phyloP scores from a whole-genome alignment of 2,113 vertebrate genomes.

The Cygnus atratus region DNA sequence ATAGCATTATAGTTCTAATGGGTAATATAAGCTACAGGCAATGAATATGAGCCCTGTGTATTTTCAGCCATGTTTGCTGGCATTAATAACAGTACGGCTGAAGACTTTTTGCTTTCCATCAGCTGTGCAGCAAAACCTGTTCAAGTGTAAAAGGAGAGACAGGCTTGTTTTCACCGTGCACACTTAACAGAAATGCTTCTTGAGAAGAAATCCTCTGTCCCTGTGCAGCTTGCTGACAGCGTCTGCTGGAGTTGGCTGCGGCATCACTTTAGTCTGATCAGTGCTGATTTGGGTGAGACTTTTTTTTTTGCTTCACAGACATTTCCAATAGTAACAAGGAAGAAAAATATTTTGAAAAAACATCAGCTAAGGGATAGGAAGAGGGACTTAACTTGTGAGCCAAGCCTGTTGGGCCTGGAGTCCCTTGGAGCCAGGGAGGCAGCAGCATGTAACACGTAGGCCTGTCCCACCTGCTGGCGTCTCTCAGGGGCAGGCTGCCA shows the following conservation, averaged over 20 bases:
- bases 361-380: neutral
- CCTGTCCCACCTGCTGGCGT: neutral
- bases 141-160: neutral
- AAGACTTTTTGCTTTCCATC: neutral
- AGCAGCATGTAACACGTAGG: accelerated
- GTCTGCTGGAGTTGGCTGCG: neutral
- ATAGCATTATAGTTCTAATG: neutral
- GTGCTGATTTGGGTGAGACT: neutral
- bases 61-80: neutral
- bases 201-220: neutral
- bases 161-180: neutral
- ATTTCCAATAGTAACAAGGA: neutral
- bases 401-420: neutral
- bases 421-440: neutral
- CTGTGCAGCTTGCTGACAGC: neutral
- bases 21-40: neutral
- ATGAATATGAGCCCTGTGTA: neutral
- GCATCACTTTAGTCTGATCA: neutral
- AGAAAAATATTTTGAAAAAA: neutral
- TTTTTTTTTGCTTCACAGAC: neutral
- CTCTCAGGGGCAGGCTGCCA: neutral
- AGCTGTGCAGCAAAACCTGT: neutral
- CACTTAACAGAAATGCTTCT: neutral
- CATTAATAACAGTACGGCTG: neutral
- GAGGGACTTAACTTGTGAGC: neutral